Base-by-base conservation (phyloP, 2,797 vertebrate genomes). In the Sebastes taczanowskii region DNA sequence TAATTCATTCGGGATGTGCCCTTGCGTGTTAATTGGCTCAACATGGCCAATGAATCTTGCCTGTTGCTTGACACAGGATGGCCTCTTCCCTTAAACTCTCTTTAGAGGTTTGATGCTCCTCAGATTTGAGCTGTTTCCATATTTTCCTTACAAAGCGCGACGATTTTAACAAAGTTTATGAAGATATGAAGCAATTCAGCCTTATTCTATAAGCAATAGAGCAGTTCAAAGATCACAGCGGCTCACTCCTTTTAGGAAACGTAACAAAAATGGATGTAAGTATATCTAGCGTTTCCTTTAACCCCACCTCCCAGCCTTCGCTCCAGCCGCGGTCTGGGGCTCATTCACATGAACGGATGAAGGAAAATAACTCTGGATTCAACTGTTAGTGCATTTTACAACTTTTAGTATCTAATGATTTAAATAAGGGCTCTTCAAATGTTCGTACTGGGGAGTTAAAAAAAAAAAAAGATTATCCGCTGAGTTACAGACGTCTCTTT, bases 1-100 rank as follows among this genome's bases (percentile, higher is more conserved):
- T 96, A 95, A 96, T 96, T 96, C 93, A 95, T 96, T 92, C 89
- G 94, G 92, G 94, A 96, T 96, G 95, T 96, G 94, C 91, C 91
- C 91, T 91, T 92, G 95, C 91, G 95, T 95, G 95, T 95, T 96
- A 96, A 96, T 94, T 96, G 93, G 93, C 95, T 96, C 95, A 96
- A 94, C 92, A 95, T 96, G 95, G 92, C 80, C 89, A 90, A 90
- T 87, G 83, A 95, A 94, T 95, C 93, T 91, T 66, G 90, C 90
- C 89, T 90, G 88, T 91, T 91, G 85, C 89, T 92, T 65, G 82
- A 83, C 80, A 90, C 88, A 91, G 82, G 87, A 89, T 78, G 82
- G 82, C 80, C 78, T 86, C 77, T 78, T 83, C 80, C 35, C 83
- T 93, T 67, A 74, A 87, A 85, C 42, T 83, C 55, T 60, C 74